phyloP scores from a whole-genome alignment of 2,797 vertebrate species.

The Cottoperca gobio region DNA sequence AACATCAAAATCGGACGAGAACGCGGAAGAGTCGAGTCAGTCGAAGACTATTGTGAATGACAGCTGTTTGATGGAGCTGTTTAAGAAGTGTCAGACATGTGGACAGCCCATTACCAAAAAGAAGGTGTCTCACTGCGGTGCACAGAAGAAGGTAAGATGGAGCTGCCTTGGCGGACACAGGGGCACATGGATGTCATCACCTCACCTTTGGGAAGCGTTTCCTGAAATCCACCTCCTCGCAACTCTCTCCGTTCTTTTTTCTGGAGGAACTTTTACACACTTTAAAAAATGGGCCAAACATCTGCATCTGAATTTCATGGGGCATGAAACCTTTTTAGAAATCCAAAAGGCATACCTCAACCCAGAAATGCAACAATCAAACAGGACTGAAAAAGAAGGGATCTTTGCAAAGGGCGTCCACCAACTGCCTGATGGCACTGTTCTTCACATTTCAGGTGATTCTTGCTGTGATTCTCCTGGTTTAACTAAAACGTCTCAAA shows the following conservation, averaged over 20 bases:
- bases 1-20: background rate
- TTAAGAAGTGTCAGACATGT: constrained; percentile 36
- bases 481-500: background rate
- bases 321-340: constrained; percentile 34
- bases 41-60: constrained; percentile 39
- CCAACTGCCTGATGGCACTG: background rate
- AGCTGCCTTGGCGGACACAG: constrained; percentile 31
- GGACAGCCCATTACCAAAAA: constrained; percentile 24
- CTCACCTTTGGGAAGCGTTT: constrained; percentile 30
- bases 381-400: background rate
- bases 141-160: constrained; percentile 35
- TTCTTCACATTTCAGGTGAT: constrained; percentile 18
- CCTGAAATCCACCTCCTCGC: constrained; percentile 35
- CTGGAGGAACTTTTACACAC: constrained; percentile 25
- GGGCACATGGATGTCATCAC: constrained; percentile 36
- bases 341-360: constrained; percentile 38
- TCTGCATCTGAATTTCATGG: constrained; percentile 33
- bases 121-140: constrained; percentile 30
- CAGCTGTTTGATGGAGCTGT: constrained; percentile 47
- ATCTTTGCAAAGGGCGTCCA: background rate
- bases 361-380: background rate
- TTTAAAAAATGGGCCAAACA: constrained; percentile 35
- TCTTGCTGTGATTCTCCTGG: constrained; percentile 1
- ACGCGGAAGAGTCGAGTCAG: background rate
- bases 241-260: constrained; percentile 23